A percentile compares a stretch with the other conserved stretches of the same genome.
Conservation (phyloP, 1,140 invertebrate genomes). For the Glomeris maerens region DNA sequence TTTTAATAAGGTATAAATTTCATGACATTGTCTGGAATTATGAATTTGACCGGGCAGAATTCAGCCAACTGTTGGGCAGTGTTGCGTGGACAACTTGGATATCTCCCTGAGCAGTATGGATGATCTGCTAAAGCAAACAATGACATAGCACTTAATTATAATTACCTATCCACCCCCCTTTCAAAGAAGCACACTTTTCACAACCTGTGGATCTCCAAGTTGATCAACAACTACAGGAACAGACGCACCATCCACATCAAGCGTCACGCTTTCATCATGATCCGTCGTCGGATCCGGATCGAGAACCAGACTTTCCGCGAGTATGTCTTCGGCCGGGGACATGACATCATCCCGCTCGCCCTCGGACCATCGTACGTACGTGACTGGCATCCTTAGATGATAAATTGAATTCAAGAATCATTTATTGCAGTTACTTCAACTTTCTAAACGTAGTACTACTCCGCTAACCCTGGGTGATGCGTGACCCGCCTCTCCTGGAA, state of each 20-base stretch:
- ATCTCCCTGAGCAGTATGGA: slow-evolving; percentile 23
- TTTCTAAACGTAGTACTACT: slow-evolving; percentile 12
- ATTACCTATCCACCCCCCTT: slow-evolving; percentile 13
- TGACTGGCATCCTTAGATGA: neutral
- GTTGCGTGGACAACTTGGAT: slow-evolving; percentile 34
- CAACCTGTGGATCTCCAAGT: neutral
- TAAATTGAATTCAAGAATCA: neutral
- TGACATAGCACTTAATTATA: slow-evolving; percentile 22
- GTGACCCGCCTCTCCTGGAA: slow-evolving; percentile 24
- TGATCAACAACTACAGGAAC: neutral
- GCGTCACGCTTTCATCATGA: neutral
- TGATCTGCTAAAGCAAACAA: neutral
- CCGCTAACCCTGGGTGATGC: slow-evolving; percentile 14
- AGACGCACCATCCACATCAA: neutral
- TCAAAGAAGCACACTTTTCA: neutral
- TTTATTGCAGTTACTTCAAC: neutral
- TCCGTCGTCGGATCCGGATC: neutral
- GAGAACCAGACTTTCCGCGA: neutral
- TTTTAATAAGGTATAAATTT: too few relatives aligned
- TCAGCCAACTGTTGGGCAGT: slow-evolving; percentile 30
- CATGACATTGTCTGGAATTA: too few relatives aligned
- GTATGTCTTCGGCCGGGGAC: slow-evolving; percentile 20
- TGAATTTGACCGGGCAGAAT: too few relatives aligned
- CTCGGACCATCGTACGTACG: neutral
- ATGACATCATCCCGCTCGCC: slow-evolving; percentile 23